Evolutionary conservation across 2,888 invertebrate species (phyloP).

Genomic region (Cantharis rustica): DNA sequence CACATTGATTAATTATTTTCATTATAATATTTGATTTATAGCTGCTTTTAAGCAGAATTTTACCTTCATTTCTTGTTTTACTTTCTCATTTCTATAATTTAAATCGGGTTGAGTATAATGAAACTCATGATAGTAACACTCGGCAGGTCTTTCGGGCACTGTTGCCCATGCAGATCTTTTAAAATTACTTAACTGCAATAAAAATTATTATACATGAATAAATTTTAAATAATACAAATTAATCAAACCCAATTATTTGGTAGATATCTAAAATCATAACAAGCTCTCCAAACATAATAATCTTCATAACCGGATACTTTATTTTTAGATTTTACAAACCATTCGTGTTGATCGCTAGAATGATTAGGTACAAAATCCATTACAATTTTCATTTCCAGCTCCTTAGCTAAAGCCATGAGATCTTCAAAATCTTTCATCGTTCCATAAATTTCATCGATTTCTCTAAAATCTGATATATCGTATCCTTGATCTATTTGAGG

Average conservation of each 20-base stretch:
- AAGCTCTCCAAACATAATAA: conserved; percentile 80
- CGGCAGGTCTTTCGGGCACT: conserved; percentile 19
- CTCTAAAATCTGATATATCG: conserved; percentile 79
- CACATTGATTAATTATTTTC: background rate
- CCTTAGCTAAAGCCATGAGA: conserved; percentile 62
- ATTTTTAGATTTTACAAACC: conserved; percentile 76
- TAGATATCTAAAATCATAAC: conserved; percentile 57
- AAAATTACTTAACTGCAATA: conserved; percentile 43
- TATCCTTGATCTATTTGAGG: conserved; percentile 89
- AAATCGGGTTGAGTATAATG: conserved; percentile 77
- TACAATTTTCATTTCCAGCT: conserved; percentile 59
- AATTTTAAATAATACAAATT: background rate
- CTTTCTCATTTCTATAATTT: conserved; percentile 73
- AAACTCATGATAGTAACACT: conserved; percentile 84
- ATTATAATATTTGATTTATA: too few relatives aligned
- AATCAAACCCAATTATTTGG: conserved; percentile 78
- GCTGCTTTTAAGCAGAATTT: background rate
- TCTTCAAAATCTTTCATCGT: conserved; percentile 71
- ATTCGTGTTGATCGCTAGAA: conserved; percentile 76
- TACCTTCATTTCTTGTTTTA: conserved; percentile 69
- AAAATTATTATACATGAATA: background rate
- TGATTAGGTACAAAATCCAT: conserved; percentile 63
- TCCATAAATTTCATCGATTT: conserved; percentile 75
- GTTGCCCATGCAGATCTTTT: conserved; percentile 46
- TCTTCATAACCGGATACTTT: conserved; percentile 67